phyloP scores from a whole-genome alignment of 1,140 invertebrate genomes.

The Drosophila quadrilineata region DNA sequence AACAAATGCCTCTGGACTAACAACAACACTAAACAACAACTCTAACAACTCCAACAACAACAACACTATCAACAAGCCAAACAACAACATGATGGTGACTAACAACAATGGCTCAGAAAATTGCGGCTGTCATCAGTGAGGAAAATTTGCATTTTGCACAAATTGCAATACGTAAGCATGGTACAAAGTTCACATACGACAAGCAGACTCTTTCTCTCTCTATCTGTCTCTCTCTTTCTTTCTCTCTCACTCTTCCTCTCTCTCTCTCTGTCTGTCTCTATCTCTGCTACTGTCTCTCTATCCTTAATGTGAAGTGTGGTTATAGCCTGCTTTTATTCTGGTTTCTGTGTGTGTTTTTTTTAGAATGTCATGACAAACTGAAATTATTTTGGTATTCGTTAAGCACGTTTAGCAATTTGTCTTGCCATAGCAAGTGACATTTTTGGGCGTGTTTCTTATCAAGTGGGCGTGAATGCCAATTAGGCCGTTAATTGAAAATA shows the following conservation, averaged over 20 bases:
- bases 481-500: constrained; percentile 57
- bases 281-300: no score
- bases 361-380: no score
- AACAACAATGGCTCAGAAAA: constrained; percentile 69
- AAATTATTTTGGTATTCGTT: constrained; percentile 63
- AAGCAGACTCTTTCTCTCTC: background rate
- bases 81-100: constrained; percentile 20
- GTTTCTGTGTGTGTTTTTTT: background rate
- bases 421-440: background rate
- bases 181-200: constrained; percentile 22
- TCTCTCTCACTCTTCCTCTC: background rate
- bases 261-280: background rate
- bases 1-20: constrained; percentile 64
- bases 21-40: constrained; percentile 37
- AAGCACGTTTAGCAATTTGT: no score
- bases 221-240: background rate
- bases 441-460: constrained; percentile 30
- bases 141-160: constrained; percentile 78
- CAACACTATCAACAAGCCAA: constrained; percentile 10
- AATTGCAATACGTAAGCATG: constrained; percentile 73
- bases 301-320: no score
- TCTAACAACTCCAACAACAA: constrained; percentile 37
- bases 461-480: constrained; percentile 40
- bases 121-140: constrained; percentile 77
- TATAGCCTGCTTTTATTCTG: no score